These are phyloP conservation scores for Cylindroiulus punctatus DNA, from an alignment of 2,888 invertebrate species.

Conservation along the genomic window DNA sequence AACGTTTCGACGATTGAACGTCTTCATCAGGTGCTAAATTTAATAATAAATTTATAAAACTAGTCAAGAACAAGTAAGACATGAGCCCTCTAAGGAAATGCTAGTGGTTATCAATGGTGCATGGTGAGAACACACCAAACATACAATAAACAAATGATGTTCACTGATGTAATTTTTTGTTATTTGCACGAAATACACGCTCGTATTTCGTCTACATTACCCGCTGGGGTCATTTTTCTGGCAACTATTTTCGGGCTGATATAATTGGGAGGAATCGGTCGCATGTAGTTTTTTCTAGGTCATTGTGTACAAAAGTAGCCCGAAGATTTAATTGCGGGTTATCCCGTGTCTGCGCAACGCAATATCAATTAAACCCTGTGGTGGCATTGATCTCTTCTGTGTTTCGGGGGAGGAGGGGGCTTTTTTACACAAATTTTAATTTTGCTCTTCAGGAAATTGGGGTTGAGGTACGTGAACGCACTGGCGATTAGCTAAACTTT, in stretches of 20 bases:
- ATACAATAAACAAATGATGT: no score
- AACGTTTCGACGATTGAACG: no score
- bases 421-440: neutral
- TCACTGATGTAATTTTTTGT: neutral
- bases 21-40: no score
- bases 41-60: no score
- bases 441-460: constrained; percentile 7
- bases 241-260: neutral
- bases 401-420: neutral
- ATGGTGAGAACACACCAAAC: no score
- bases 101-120: no score
- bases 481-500: neutral
- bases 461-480: neutral
- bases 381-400: constrained; percentile 21
- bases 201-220: neutral
- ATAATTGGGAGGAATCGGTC: neutral
- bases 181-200: neutral
- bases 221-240: neutral
- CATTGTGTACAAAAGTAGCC: constrained; percentile 54
- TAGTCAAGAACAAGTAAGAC: no score
- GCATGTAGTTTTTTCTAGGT: constrained; percentile 47
- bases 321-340: constrained; percentile 49
- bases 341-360: constrained; percentile 20
- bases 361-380: neutral
- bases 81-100: no score